A percentile compares a stretch with the other conserved stretches of the same genome.
Conservation (phyloP, 2,113 vertebrate species). For the Actenoides hombroni region DNA sequence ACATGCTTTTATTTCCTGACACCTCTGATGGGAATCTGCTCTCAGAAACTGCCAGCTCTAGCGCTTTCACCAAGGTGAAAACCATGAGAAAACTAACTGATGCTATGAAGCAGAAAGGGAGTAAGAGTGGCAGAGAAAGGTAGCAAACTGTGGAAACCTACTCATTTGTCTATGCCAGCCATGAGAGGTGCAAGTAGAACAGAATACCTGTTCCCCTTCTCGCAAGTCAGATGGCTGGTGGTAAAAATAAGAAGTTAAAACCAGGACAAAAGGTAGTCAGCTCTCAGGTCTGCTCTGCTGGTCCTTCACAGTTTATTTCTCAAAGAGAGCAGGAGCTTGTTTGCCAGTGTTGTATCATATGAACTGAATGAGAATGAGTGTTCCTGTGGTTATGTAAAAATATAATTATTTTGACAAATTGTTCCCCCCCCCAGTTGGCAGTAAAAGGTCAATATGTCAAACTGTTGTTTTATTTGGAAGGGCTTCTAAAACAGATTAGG, state of each 20-base stretch:
- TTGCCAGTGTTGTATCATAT: neutral
- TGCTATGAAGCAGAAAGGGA: neutral
- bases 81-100: neutral
- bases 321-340: neutral
- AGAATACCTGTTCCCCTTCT: neutral
- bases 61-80: neutral
- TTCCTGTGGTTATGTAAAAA: constrained; percentile 2
- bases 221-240: neutral
- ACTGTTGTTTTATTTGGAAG: constrained; percentile 20
- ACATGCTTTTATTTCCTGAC: neutral
- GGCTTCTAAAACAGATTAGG: neutral
- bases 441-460: neutral
- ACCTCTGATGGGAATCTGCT: neutral
- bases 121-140: neutral
- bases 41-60: neutral
- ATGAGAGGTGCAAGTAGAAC: neutral
- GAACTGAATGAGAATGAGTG: neutral
- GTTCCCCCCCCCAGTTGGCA: neutral
- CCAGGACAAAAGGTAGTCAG: neutral
- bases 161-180: neutral
- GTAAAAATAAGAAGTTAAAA: neutral
- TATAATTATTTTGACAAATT: constrained; percentile 19
- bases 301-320: neutral
- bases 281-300: neutral
- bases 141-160: neutral